Evolutionary conservation across 2,888 invertebrate species (phyloP).

Genomic region (Ceramica pisi): DNA sequence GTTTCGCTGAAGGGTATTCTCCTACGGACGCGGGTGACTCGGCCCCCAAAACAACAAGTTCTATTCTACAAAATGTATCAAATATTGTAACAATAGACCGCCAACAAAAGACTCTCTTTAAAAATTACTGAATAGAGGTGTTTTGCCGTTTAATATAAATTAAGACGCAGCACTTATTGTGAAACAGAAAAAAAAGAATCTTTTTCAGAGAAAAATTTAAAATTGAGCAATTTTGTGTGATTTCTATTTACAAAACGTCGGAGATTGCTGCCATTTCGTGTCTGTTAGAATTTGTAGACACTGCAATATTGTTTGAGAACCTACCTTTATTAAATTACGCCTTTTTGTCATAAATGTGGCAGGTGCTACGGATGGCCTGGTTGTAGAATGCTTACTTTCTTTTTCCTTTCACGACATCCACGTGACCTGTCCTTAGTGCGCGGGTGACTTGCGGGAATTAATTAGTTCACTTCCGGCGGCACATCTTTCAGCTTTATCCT

Average conservation of each 20-base stretch:
- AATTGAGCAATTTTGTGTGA: slow-evolving; percentile 47
- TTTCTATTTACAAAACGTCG: slow-evolving; percentile 44
- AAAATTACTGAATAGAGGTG: slow-evolving; percentile 37
- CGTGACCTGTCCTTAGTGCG: neutral
- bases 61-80: slow-evolving; percentile 10
- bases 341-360: slow-evolving; percentile 33
- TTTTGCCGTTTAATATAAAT: slow-evolving; percentile 45
- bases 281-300: slow-evolving; percentile 32
- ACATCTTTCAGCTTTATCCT: slow-evolving; percentile 6
- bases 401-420: slow-evolving; percentile 4
- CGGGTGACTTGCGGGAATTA: neutral
- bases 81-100: slow-evolving; percentile 32
- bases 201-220: slow-evolving; percentile 42
- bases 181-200: slow-evolving; percentile 30
- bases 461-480: neutral
- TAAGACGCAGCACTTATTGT: slow-evolving; percentile 51
- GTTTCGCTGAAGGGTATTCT: too few relatives aligned
- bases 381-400: slow-evolving; percentile 12
- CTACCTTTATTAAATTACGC: slow-evolving; percentile 33
- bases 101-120: slow-evolving; percentile 29
- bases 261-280: slow-evolving; percentile 30
- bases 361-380: slow-evolving; percentile 19
- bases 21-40: too few relatives aligned
- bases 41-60: too few relatives aligned
- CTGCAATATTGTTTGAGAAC: slow-evolving; percentile 23